Evolutionary conservation across 2,888 invertebrate genomes (phyloP), one percentile per base, ranked within the genome.

Genomic region (Drosophila ustulata): DNA sequence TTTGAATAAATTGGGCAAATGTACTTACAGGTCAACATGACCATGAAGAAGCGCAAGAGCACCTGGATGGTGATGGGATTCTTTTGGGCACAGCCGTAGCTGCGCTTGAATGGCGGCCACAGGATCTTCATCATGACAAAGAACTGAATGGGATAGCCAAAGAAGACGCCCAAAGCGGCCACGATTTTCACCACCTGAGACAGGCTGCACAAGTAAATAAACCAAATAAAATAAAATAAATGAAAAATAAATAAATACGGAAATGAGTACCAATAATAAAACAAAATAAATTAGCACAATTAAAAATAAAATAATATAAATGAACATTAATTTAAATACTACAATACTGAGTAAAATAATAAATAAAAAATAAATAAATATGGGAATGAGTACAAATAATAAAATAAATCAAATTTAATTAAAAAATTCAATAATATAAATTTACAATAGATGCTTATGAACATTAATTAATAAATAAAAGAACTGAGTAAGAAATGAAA

Each of bases 71-170:
- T 91, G 0, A 95, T 93, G 0, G 95, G 95, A 90, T 93, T 87
- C 6, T 91, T 93, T 59, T 90, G 90, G 53, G 93, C 93, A 76
- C 94, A 93, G 11, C 94, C 94, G 57, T 94, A 93, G 78, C 93
- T 93, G 43, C 93, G 92, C 62, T 92, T 92, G n/a, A 97, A 92
- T 28, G 93, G 93, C 0, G 98, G 97, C 97, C 97, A 98, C 64
- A 98, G 95, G 71, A 99, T 96, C 57, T 95, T 95, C 61, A 98
- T 94, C 3, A 99, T 97, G 25, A 99, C 98, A 93, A 98, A 98
- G 91, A 99, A 96, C 93, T 99, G 99, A n/a, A 99, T 94, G 2
- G 98, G 96, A 92, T 98, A 99, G 0, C 98, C 96, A 81, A 98
- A 94, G 87, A 98, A 94, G 73, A 99, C 97, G 13, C 97, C 97